These are phyloP conservation scores for Drosophila ogumai DNA, from an alignment of 1,140 invertebrate genomes.

Conservation along the genomic window DNA sequence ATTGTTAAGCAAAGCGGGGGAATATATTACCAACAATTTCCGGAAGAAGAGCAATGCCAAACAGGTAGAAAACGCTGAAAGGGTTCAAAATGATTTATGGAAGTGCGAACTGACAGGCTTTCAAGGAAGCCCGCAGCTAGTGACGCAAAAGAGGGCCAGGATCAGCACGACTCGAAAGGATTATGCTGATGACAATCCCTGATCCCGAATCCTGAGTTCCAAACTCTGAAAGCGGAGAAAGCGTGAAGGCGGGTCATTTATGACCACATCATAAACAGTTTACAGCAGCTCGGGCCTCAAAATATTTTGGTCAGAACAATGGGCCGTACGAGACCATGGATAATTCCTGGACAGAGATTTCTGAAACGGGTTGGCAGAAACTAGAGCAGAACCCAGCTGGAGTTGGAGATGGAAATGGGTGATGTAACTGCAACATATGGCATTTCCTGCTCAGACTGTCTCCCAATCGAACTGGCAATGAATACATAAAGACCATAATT, in stretches of 20 bases:
- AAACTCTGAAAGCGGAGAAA: constrained; percentile 49
- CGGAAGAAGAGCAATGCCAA: constrained; percentile 3
- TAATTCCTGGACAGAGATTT: constrained; percentile 50
- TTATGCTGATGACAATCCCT: constrained; percentile 41
- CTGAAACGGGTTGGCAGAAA: constrained; percentile 46
- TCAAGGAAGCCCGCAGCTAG: constrained; percentile 15
- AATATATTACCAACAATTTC: constrained; percentile 24
- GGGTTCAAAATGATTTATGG: constrained; percentile 71
- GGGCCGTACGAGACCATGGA: constrained; percentile 30
- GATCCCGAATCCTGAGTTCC: neutral
- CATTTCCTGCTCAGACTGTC: constrained; percentile 1
- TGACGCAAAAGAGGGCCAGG: constrained; percentile 64
- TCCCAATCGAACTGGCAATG: constrained; percentile 45
- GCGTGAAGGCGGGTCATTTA: constrained; percentile 72
- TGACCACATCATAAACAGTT: constrained; percentile 61
- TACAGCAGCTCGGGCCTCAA: constrained; percentile 64
- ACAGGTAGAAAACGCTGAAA: constrained; percentile 52
- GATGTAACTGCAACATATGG: constrained; percentile 61
- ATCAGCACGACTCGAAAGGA: constrained; percentile 24
- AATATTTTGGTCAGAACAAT: constrained; percentile 76
- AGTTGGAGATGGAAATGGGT: constrained; percentile 4
- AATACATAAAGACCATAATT: constrained; percentile 58
- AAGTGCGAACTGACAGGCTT: constrained; percentile 31
- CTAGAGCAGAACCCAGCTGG: constrained; percentile 20
- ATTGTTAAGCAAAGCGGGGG: neutral